Evolutionary conservation across 2,888 invertebrate genomes (phyloP), one percentile per base, ranked within the genome.

Genomic region (Conops quadrifasciatus): DNA sequence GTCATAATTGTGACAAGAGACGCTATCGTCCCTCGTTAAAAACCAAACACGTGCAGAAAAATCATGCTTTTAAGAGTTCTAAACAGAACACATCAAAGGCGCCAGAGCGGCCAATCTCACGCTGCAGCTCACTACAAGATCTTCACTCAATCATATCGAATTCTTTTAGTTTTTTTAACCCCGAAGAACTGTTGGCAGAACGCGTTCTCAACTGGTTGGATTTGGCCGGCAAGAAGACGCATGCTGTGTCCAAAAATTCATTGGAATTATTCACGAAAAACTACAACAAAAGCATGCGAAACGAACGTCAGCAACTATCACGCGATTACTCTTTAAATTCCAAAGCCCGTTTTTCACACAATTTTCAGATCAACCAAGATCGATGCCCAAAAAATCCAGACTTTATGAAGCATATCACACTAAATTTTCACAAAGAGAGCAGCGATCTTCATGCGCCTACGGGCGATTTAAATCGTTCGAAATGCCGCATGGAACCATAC

Each of bases 171-270:
- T 16, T 56, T 11, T 78, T 77, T 2, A 81, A 82, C 69, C 80
- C 84, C 0, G 84, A 85, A 51, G 85, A 86, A 64, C 82, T 88
- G 36, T 81, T 91, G 64, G 90, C 93, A 0, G 93, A 94, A 73
- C 88, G 93, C 69, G 94, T 94, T 0, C 84, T 94, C 3, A 91
- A 93, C 78, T 94, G 94, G 94, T 80, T 94, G 75, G 93, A 94
- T 81, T 85, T 93, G 70, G 93, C 93, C 0, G 91, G 91, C 0
- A 89, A 89, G 79, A 51, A 36, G 24, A 36, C 49, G 2, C 36
- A 36, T 36, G 4, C 36, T 36, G 4, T 36, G 9, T 36, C 36
- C 4, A 36, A 36, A 36, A 9, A 36, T 36, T 36, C 9, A 4
- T 49, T 16, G n/a, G 3, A 49, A 19, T n/a, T 49, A 49, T 19